Evolutionary conservation across 2,797 vertebrate genomes (phyloP), one percentile per base, ranked within the genome.

Genomic region (Rhinogobio ventralis): DNA sequence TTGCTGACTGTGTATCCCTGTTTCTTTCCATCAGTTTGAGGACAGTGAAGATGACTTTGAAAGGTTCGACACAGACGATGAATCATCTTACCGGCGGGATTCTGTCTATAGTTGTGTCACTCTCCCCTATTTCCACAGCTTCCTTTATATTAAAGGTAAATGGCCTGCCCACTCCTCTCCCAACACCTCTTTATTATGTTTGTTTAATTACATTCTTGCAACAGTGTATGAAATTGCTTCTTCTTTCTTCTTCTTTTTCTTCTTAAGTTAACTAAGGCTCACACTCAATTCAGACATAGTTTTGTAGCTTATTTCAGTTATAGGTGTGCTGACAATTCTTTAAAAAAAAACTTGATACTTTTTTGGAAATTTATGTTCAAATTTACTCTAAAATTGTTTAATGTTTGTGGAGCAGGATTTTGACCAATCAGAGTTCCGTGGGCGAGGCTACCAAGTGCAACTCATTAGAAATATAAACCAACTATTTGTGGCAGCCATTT

Each of bases 31-130:
- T 78, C 91, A 99, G 98, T 97, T 99, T 87, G 98, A 99, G 93
- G 98, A 99, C 86, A 99, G 98, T 0, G 98, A 99, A 91, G 98
- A 99, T 79, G 98, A 99, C 91, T 97, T 98, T 19, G 97, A 99
- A 88, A 91, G 97, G 86, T 97, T 98, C 49, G 98, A 99, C 88
- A 97, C 97, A 0, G 97, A 99, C 0, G 97, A 98, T 3, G 98
- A 99, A 82, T 94, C 97, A 13, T 97, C 96, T 0, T 99, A 96
- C 84, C 95, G 98, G 0, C 92, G 98, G 5, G 97, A 99, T 93
- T 99, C 98, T 0, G 97, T 99, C 78, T 99, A 99, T 85, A 99
- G 97, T 92, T 98, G 97, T n/a, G 97, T 99, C 91, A 97, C 96
- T 0, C 94, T 98, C 55, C 98, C 98, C 0, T 99, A 99, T 90